phyloP scores from a whole-genome alignment of 2,797 vertebrate species.

The Babyrousa celebensis region DNA sequence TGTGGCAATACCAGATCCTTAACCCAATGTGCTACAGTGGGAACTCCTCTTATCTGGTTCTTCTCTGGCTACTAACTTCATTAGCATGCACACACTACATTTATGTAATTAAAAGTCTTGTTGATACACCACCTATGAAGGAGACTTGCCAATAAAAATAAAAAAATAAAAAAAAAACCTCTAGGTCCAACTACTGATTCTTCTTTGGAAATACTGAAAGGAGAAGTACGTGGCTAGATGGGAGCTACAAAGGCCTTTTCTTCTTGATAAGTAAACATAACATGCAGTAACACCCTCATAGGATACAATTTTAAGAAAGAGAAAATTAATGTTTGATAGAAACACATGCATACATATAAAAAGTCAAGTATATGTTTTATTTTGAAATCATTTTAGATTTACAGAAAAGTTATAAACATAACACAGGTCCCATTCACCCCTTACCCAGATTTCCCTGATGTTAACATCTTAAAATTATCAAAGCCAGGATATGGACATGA shows the following conservation, averaged over 20 bases:
- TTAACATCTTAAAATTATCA: not conserved
- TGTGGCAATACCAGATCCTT: too few species aligned
- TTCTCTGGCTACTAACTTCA: constrained; percentile 20
- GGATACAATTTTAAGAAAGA: constrained; percentile 14
- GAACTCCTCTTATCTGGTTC: not conserved
- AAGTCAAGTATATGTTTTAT: not conserved
- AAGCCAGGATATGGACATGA: not conserved
- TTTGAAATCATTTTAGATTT: not conserved
- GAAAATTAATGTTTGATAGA: not conserved
- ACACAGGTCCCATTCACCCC: not conserved
- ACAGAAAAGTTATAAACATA: not conserved
- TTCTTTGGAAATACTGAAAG: constrained; percentile 15
- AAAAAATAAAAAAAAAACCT: not conserved
- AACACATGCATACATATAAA: not conserved
- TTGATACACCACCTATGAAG: constrained; percentile 24
- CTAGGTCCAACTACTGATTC: not conserved
- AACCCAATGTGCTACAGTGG: too few species aligned
- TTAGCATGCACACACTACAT: not conserved
- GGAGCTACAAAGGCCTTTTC: not conserved
- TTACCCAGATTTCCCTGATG: not conserved
- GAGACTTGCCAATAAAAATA: not conserved
- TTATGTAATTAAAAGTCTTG: constrained; percentile 34
- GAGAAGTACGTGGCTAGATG: not conserved
- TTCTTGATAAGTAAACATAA: constrained; percentile 64
- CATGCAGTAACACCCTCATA: not conserved